phyloP scores from a whole-genome alignment of 1,140 invertebrate species.

The Ceratina australensis region DNA sequence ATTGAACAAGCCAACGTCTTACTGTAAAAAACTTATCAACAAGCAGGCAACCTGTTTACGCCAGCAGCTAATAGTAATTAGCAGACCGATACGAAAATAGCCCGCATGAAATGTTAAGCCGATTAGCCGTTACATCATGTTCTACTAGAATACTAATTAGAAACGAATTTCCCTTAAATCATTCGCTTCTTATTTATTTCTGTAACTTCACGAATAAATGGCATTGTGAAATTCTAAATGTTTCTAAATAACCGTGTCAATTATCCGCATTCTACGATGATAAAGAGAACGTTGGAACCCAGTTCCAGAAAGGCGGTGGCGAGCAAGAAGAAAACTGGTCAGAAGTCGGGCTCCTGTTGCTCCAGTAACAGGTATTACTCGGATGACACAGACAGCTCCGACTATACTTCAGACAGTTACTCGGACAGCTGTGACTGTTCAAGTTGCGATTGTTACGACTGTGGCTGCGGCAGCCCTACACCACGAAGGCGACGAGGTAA shows the following conservation, averaged over 20 bases:
- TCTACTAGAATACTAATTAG: too few species aligned
- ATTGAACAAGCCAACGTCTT: background rate
- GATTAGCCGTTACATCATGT: too few species aligned
- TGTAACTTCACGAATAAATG: too few species aligned
- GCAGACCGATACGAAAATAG: too few species aligned
- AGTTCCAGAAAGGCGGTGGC: background rate
- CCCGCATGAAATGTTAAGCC: too few species aligned
- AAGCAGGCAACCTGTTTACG: background rate
- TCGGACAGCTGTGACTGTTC: slow-evolving; percentile 11
- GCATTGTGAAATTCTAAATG: too few species aligned
- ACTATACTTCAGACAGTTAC: background rate
- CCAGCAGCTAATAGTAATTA: too few species aligned
- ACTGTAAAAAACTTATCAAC: background rate
- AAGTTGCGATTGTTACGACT: background rate
- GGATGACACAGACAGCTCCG: background rate
- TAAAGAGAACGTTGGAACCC: background rate
- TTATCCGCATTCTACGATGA: too few species aligned
- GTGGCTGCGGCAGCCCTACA: background rate
- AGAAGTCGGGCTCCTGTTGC: background rate
- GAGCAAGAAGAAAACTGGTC: background rate
- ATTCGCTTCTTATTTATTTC: too few species aligned
- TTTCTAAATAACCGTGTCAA: too few species aligned
- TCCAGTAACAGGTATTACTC: background rate
- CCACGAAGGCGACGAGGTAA: background rate
- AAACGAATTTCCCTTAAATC: too few species aligned